Percentiles rank a stretch among this genome's conserved stretches.
Conservation (phyloP, 2,888 invertebrate genomes). For the Cheilosia vernalis region DNA sequence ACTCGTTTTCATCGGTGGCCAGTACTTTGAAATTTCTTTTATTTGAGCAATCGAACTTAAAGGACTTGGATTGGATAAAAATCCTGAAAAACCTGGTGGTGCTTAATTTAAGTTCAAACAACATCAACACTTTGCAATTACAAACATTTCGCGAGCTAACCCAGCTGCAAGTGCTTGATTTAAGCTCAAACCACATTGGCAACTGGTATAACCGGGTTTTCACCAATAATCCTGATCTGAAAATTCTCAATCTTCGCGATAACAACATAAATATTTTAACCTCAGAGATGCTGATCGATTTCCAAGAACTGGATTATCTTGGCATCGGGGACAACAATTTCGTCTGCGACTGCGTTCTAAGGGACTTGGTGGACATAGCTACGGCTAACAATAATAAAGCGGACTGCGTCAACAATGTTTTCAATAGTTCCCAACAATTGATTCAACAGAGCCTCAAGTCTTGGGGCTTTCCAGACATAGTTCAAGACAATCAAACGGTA, state of each 20-base stretch:
- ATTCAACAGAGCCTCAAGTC: not conserved
- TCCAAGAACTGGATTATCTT: conserved; percentile 84
- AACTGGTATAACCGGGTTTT: conserved; percentile 85
- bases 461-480: not conserved
- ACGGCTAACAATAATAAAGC: conserved; percentile 79
- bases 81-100: conserved; percentile 83
- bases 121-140: conserved; percentile 82
- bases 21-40: conserved; percentile 83
- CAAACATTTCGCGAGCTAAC: conserved; percentile 80
- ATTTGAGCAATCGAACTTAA: conserved; percentile 83
- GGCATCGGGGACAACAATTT: conserved; percentile 85
- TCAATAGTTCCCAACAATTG: conserved; percentile 45
- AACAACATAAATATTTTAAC: conserved; percentile 86
- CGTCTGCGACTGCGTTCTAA: conserved; percentile 85
- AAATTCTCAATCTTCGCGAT: conserved; percentile 83
- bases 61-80: conserved; percentile 81
- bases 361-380: conserved; percentile 84
- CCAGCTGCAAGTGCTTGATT: conserved; percentile 84
- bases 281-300: conserved; percentile 85
- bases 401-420: conserved; percentile 76
- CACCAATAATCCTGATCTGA: conserved; percentile 82
- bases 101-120: conserved; percentile 84
- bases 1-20: conserved; percentile 83
- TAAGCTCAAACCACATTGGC: conserved; percentile 85
- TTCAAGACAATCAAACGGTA: not conserved